Conservation (phyloP, 2,888 invertebrate genomes). For the Heteropelma amictum region DNA sequence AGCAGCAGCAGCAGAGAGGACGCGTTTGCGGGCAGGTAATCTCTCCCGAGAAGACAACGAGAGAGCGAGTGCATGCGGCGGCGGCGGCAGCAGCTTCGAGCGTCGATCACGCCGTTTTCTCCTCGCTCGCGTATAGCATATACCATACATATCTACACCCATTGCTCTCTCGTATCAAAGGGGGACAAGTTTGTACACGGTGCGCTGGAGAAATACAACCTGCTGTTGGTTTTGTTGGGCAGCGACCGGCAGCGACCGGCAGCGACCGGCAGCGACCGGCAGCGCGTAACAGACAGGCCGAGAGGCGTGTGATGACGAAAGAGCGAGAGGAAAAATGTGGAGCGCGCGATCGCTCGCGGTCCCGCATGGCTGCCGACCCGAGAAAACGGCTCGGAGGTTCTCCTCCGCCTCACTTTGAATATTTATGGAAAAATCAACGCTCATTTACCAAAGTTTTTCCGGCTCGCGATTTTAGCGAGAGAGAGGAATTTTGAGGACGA, state of each 20-base stretch:
- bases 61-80: background rate
- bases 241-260: slow-evolving; percentile 4
- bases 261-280: slow-evolving; percentile 57
- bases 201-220: slow-evolving; percentile 41
- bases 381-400: slow-evolving; percentile 56
- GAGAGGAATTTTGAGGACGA: no score
- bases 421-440: slow-evolving; percentile 35
- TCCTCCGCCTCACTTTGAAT: slow-evolving; percentile 16
- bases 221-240: slow-evolving; percentile 44
- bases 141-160: no score
- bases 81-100: slow-evolving; percentile 16
- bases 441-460: slow-evolving; percentile 70
- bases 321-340: slow-evolving; percentile 39
- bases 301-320: background rate
- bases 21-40: slow-evolving; percentile 23
- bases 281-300: slow-evolving; percentile 64
- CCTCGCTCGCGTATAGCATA: background rate
- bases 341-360: slow-evolving; percentile 36
- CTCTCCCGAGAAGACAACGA: slow-evolving; percentile 24
- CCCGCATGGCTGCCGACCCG: slow-evolving; percentile 62
- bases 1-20: no score
- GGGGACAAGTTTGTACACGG: background rate
- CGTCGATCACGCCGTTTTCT: slow-evolving; percentile 42
- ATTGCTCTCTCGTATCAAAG: background rate
- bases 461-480: slow-evolving; percentile 49